Evolutionary conservation across 2,888 invertebrate genomes (phyloP), one percentile per base, ranked within the genome.

Genomic region (Tillus elongatus): DNA sequence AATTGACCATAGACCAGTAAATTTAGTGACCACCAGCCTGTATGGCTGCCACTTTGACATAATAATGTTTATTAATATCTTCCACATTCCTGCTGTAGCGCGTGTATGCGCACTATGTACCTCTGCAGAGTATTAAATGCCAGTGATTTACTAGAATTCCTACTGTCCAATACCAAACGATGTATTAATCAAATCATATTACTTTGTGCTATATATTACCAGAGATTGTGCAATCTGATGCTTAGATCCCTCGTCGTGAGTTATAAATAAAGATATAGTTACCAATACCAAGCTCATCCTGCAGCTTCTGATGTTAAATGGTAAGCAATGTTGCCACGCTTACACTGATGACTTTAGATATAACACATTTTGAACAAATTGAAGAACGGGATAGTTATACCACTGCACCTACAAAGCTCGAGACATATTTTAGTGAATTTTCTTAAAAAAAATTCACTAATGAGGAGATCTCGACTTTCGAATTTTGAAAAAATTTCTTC

Each of bases 251-350:
- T 30, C 36, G 35, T 52, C 53, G 55, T 55, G 55, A 54, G 52
- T 50, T 52, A 54, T 55, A 55, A 55, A 55, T 54, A 55, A 54
- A 54, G 52, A 55, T 55, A 55, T 55, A 54, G 55, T 54, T 54
- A 54, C 53, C 32, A 9, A 15, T 32, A 9, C 13, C 32, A 9
- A 9, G 8, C 14, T 10, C 10, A n/a, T n/a, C n/a, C n/a, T n/a
- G n/a, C n/a, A n/a, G n/a, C n/a, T n/a, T n/a, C n/a, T n/a, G n/a
- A n/a, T n/a, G n/a, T n/a, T n/a, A n/a, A n/a, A n/a, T n/a, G n/a
- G n/a, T n/a, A n/a, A n/a, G n/a, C n/a, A n/a, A n/a, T n/a, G n/a
- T n/a, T n/a, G n/a, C n/a, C n/a, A n/a, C n/a, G n/a, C n/a, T n/a
- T n/a, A n/a, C n/a, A n/a, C n/a, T n/a, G n/a, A n/a, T n/a, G n/a